A percentile compares a stretch with the other conserved stretches of the same genome.
Conservation (phyloP, 1,140 invertebrate genomes). For the Solen grandis region DNA sequence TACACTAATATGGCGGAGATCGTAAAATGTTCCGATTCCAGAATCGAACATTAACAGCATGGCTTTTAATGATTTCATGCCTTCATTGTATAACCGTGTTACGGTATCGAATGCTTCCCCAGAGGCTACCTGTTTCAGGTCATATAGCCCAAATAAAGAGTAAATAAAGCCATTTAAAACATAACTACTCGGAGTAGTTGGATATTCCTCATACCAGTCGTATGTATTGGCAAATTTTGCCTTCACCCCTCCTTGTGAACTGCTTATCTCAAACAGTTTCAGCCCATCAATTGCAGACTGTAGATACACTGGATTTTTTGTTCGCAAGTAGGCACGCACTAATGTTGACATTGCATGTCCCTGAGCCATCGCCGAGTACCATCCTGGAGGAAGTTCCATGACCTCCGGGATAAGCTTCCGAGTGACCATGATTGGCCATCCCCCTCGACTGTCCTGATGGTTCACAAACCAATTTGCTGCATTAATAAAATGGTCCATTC, state of each 20-base stretch:
- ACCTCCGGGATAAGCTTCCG: constrained; percentile 87
- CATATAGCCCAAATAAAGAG: constrained; percentile 97
- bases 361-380: constrained; percentile 99
- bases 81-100: constrained; percentile 88
- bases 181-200: constrained; percentile 95
- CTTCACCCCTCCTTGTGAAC: constrained; percentile 88
- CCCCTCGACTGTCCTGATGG: constrained; percentile 95
- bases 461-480: constrained; percentile 96
- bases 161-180: constrained; percentile 99
- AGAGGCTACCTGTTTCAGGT: constrained; percentile 86
- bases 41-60: constrained; percentile 97
- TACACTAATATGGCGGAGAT: constrained; percentile 95
- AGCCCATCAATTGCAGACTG: constrained; percentile 90
- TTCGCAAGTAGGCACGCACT: constrained; percentile 92
- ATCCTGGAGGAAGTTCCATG: constrained; percentile 90
- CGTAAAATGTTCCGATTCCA: constrained; percentile 97
- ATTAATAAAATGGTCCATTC: constrained; percentile 94
- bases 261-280: constrained; percentile 89
- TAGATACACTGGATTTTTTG: constrained; percentile 89
- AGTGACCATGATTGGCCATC: constrained; percentile 97
- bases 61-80: constrained; percentile 93
- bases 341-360: constrained; percentile 97
- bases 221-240: constrained; percentile 91
- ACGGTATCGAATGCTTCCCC: constrained; percentile 65
- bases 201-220: constrained; percentile 98